Conservation (phyloP, 1,140 invertebrate species). For the Fopius arisanus region DNA sequence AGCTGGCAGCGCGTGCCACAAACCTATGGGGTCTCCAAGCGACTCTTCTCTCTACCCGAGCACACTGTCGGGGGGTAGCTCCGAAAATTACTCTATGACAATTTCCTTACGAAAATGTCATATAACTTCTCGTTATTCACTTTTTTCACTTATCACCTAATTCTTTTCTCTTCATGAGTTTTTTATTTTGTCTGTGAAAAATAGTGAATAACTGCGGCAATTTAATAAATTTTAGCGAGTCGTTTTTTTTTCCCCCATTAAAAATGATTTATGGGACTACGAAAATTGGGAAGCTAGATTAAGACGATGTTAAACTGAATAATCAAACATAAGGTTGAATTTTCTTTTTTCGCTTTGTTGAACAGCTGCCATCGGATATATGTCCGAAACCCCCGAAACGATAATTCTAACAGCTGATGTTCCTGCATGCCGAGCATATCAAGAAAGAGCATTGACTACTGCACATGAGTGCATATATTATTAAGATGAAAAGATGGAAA, state of each 20-base stretch:
- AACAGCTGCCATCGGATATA: constrained; percentile 59
- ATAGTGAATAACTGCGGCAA: too few species aligned
- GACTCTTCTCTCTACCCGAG: neutral
- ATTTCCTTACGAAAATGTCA: neutral
- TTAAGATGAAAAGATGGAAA: too few species aligned
- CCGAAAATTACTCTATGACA: neutral
- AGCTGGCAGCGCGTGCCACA: constrained; percentile 65
- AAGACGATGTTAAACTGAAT: neutral
- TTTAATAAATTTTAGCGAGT: too few species aligned
- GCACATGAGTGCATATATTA: too few species aligned
- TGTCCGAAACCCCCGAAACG: constrained; percentile 47
- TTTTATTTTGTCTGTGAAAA: too few species aligned
- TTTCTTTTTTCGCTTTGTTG: constrained; percentile 26
- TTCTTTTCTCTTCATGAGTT: neutral
- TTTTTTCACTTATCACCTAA: constrained; percentile 34
- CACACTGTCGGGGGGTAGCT: constrained; percentile 5
- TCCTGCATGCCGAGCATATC: constrained; percentile 35
- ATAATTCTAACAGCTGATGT: constrained; percentile 65
- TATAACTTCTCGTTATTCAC: neutral
- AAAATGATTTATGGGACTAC: neutral
- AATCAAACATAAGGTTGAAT: neutral
- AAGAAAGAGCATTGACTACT: neutral
- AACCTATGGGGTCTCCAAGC: constrained; percentile 63
- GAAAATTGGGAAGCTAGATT: neutral
- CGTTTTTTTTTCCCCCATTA: too few species aligned